Percentiles rank a stretch among this genome's conserved stretches.
These are phyloP conservation scores for Ruditapes philippinarum DNA, from an alignment of 1,140 invertebrate species.

Conservation along the genomic window DNA sequence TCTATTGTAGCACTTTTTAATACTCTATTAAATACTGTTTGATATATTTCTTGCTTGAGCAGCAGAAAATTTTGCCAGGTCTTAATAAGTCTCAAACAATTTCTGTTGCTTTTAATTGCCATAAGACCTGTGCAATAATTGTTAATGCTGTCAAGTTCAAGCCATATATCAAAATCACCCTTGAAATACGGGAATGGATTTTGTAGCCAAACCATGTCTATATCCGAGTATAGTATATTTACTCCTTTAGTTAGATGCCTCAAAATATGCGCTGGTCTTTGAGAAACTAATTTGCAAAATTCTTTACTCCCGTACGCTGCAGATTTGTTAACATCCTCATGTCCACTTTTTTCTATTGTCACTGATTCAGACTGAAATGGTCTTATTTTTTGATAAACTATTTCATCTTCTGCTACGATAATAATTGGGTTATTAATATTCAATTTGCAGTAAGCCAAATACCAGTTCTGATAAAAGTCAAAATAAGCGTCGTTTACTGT, in stretches of 20 bases:
- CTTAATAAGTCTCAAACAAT: not conserved
- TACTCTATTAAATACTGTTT: not conserved
- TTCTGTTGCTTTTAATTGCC: not conserved
- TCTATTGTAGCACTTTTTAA: not conserved
- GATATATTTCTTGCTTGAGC: not conserved
- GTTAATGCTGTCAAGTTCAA: not conserved
- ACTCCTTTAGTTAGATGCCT: not conserved
- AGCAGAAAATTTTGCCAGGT: not conserved
- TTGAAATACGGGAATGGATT: conserved; percentile 10
- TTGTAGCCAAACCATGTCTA: conserved; percentile 15
- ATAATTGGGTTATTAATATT: not conserved
- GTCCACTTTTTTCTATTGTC: not conserved
- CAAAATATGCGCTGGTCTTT: not conserved
- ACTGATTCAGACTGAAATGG: not conserved
- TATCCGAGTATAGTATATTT: conserved; percentile 6
- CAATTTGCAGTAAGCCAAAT: not conserved
- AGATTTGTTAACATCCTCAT: not conserved
- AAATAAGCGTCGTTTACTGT: conserved; percentile 18
- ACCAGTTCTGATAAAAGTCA: conserved; percentile 25
- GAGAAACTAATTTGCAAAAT: not conserved
- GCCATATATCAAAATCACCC: conserved; percentile 14
- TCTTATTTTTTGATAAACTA: not conserved
- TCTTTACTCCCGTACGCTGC: not conserved
- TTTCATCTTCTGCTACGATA: conserved; percentile 2
- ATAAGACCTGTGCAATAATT: conserved; percentile 29